A percentile compares a stretch with the other conserved stretches of the same genome.
phyloP scores from a whole-genome alignment of 2,888 invertebrate species.

The Erannis defoliaria region DNA sequence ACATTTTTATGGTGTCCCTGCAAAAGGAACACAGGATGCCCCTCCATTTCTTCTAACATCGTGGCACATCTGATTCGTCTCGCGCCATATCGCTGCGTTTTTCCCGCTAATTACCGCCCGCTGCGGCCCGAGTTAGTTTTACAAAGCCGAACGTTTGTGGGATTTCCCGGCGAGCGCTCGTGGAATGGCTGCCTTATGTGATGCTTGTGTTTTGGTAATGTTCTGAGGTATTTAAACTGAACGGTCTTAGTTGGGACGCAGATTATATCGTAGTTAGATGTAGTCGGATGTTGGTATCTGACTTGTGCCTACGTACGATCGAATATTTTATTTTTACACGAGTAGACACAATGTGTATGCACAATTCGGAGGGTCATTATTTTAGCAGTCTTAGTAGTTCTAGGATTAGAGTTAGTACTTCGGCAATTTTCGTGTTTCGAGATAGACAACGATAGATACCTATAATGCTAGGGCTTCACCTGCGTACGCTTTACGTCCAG shows the following conservation, averaged over 20 bases:
- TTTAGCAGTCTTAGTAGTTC: too few relatives aligned
- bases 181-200: conserved; percentile 34
- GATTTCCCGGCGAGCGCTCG: conserved; percentile 41
- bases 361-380: too few relatives aligned
- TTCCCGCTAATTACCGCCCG: conserved; percentile 70
- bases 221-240: conserved; percentile 18
- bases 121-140: conserved; percentile 53
- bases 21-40: too few relatives aligned
- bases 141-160: conserved; percentile 50
- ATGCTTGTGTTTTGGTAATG: conserved; percentile 28
- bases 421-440: too few relatives aligned
- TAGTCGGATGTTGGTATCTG: not conserved
- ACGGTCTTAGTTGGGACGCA: conserved; percentile 7
- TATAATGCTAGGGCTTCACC: too few relatives aligned
- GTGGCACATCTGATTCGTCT: conserved; percentile 59
- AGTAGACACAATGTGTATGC: too few relatives aligned
- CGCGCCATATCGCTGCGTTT: conserved; percentile 74
- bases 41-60: conserved; percentile 32
- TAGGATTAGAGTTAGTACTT: too few relatives aligned
- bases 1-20: too few relatives aligned
- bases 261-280: conserved; percentile 1
- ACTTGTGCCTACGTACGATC: not conserved
- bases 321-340: too few relatives aligned
- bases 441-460: too few relatives aligned
- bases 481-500: too few relatives aligned